Percentiles rank a stretch among this genome's conserved stretches.
Conservation (phyloP, 2,888 invertebrate genomes). For the Nymphalis c-album region DNA sequence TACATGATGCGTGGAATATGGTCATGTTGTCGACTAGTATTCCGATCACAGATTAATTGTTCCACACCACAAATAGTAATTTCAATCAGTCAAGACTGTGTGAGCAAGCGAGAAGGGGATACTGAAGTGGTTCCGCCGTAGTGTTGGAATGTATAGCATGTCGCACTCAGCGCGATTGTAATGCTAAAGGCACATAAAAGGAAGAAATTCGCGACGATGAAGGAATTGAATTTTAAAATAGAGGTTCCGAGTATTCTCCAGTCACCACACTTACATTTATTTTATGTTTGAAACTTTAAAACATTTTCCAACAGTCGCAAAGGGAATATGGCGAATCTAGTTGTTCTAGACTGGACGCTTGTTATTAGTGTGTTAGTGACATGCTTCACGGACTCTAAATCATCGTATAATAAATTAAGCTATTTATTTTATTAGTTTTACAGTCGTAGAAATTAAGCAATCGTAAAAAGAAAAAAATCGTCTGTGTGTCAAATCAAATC, state of each 20-base stretch:
- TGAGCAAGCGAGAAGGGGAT: neutral
- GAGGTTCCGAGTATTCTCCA: conserved; percentile 3
- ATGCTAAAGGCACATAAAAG: conserved; percentile 21
- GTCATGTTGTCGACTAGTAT: too few species aligned
- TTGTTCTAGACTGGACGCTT: too few species aligned
- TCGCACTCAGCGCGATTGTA: conserved; percentile 18
- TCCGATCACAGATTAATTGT: too few species aligned
- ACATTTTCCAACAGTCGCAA: neutral
- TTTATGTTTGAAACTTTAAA: conserved; percentile 1
- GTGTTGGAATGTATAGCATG: conserved; percentile 7
- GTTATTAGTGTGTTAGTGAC: too few species aligned
- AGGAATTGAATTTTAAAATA: conserved; percentile 23
- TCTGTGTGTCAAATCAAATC: too few species aligned
- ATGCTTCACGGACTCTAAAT: too few species aligned
- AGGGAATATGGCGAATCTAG: neutral
- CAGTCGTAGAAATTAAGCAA: too few species aligned
- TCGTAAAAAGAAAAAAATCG: too few species aligned
- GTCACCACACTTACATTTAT: neutral
- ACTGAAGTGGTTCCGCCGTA: neutral
- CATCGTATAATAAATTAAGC: too few species aligned
- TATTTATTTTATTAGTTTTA: too few species aligned
- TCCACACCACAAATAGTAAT: neutral
- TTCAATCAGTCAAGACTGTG: neutral
- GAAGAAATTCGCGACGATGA: conserved; percentile 14
- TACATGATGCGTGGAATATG: too few species aligned